phyloP scores from a whole-genome alignment of 1,140 invertebrate genomes.

The Bombus terrestris region DNA sequence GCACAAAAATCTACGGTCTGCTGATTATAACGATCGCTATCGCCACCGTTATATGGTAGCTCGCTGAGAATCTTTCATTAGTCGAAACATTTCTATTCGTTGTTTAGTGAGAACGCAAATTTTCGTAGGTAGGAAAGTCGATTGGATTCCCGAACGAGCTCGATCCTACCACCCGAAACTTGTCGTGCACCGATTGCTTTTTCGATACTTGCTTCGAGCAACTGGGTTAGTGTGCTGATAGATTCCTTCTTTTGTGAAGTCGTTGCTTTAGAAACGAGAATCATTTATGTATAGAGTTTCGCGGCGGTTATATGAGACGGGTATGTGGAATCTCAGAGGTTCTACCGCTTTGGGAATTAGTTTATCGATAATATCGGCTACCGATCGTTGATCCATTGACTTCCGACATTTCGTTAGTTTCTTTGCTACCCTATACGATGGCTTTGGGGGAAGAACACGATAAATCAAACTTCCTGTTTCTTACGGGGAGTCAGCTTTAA shows the following conservation, averaged over 20 bases:
- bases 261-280: background rate
- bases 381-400: background rate
- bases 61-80: background rate
- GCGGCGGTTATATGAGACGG: background rate
- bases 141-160: background rate
- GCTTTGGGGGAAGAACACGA: background rate
- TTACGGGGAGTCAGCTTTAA: background rate
- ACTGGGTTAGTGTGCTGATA: background rate
- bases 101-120: background rate
- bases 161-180: background rate
- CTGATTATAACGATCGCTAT: too few species aligned
- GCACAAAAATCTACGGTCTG: too few species aligned
- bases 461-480: background rate
- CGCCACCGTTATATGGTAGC: too few species aligned
- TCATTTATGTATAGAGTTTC: background rate
- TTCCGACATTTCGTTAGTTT: background rate
- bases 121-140: background rate
- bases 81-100: background rate
- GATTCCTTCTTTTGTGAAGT: background rate
- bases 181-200: background rate
- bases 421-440: background rate
- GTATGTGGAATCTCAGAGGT: background rate
- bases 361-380: background rate
- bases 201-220: conserved; percentile 3
- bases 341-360: background rate